A percentile compares a stretch with the other conserved stretches of the same genome.
Conservation (phyloP, 1,140 invertebrate genomes). For the Ridgeia piscesae region DNA sequence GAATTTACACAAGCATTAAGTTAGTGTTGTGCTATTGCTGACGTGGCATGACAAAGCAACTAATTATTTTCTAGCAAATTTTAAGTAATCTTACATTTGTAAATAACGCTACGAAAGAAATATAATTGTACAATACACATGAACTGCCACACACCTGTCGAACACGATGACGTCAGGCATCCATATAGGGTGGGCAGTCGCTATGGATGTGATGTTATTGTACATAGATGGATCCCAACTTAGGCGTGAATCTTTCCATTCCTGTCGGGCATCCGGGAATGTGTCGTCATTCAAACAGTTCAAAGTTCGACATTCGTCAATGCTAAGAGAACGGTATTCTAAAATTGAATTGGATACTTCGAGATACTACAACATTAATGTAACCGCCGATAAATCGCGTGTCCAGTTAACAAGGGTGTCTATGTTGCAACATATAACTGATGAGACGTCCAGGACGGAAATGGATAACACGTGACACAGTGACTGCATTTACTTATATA, state of each 20-base stretch:
- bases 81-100: too few relatives aligned
- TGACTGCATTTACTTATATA: too few relatives aligned
- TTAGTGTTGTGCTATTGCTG: too few relatives aligned
- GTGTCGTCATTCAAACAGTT: background rate
- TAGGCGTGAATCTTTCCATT: background rate
- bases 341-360: background rate
- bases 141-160: background rate
- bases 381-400: too few relatives aligned
- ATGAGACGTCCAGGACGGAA: too few relatives aligned
- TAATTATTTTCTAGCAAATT: too few relatives aligned
- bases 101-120: too few relatives aligned
- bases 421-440: background rate
- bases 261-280: background rate
- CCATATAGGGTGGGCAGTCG: background rate
- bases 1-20: too few relatives aligned
- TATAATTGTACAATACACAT: too few relatives aligned
- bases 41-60: too few relatives aligned
- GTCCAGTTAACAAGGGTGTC: background rate
- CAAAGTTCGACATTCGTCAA: background rate
- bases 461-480: too few relatives aligned
- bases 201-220: background rate
- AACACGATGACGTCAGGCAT: background rate
- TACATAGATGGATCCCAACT: background rate
- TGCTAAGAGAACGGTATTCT: background rate
- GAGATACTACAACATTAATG: background rate